Evolutionary conservation across 2,797 vertebrate species (phyloP), one percentile per base, ranked within the genome.

Genomic region (Gallirallus australis): DNA sequence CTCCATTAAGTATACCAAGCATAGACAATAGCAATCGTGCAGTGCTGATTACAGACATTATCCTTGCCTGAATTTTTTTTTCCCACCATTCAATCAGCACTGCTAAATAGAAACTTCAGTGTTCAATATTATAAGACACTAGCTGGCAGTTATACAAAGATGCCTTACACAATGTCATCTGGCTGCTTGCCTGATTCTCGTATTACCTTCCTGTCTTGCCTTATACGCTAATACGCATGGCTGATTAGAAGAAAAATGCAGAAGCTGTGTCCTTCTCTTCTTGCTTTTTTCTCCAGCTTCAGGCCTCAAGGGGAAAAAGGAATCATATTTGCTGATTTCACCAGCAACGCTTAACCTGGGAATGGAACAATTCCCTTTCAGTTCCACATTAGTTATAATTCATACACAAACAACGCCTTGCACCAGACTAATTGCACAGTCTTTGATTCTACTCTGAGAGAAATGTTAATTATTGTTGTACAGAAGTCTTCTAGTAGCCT

Each of bases 41-140:
- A 89, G 82, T 94, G 90, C 91, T 97, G 96, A 97, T 98, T 97
- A 96, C 90, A 95, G 94, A 95, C 95, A 96, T 97, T 97, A 97
- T 95, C 91, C 93, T 95, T 96, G 96, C 90, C 89, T 96, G 80
- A 42, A 89, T 94, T 90, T 96, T 96, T 96, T 96, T 95, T 93
- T 96, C 92, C 86, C 95, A 91, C 96, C 95, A 96, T 97, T 97
- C 97, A 97, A 97, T 97, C 97, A 97, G 83, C 94, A 86, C 72
- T 90, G 92, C 92, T 95, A 92, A 96, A 95, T 87, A 95, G 95
- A 96, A 96, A 81, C 89, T 93, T 95, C 85, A 84, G 90, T 96
- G 86, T 90, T 95, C 86, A 94, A 94, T 94, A 92, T 92, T 91
- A 79, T 89, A 95, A 95, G 92, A 93, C 72, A 85, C 87, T 89